Conservation (phyloP, 2,888 invertebrate genomes). For the Parthenolecanium corni region DNA sequence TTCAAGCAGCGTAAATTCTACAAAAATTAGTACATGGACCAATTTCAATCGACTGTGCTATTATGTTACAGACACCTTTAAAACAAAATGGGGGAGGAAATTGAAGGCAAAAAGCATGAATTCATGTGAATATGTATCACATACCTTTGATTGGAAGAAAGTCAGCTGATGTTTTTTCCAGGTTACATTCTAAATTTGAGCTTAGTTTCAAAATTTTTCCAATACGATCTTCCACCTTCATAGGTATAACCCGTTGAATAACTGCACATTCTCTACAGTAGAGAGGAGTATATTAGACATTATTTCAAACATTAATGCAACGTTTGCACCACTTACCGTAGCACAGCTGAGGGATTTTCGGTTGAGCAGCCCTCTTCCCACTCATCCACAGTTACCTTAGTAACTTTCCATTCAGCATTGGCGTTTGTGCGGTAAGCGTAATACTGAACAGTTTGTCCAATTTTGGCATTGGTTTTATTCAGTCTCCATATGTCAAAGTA, state of each 20-base stretch:
- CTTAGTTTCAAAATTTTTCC: neutral
- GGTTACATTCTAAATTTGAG: neutral
- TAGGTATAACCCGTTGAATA: neutral
- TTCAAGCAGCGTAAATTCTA: neutral
- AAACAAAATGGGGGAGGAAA: too few relatives aligned
- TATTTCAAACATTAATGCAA: neutral
- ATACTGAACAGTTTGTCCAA: conserved; percentile 3
- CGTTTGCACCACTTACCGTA: too few relatives aligned
- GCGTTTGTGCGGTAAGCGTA: neutral
- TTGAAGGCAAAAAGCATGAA: too few relatives aligned
- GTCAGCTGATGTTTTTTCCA: neutral
- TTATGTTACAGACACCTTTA: too few relatives aligned
- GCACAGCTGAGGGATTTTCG: too few relatives aligned
- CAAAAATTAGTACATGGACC: neutral
- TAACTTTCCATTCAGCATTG: conserved; percentile 9
- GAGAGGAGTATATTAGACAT: neutral
- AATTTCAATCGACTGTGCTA: too few relatives aligned
- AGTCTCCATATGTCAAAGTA: conserved; percentile 3
- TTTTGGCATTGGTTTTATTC: neutral
- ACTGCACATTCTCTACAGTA: neutral
- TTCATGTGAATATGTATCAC: neutral
- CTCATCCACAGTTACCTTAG: neutral
- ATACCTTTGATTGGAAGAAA: conserved; percentile 14
- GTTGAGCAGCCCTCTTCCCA: neutral
- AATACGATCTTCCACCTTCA: neutral